Base-by-base conservation (phyloP, 2,797 vertebrate species). In the Vipera latastei region DNA sequence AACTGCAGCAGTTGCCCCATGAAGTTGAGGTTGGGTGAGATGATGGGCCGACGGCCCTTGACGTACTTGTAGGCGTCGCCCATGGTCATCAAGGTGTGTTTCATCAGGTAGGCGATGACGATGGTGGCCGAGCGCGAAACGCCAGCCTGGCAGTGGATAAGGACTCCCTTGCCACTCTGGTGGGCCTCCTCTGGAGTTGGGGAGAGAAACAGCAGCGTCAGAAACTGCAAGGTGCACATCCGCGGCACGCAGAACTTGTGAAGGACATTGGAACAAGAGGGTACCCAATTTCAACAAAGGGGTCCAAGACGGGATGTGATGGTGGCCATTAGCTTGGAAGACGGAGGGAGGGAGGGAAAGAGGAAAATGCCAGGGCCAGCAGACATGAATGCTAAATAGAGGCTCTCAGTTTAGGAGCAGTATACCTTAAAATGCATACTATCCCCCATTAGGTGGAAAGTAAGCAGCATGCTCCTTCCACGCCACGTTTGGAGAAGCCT, bases 51-150 rank as follows among this genome's bases (percentile, higher is more conserved):
- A 1, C 98, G 98, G 44, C 98, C 98, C 92, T 98, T 97, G 91
- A 99, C 98, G 11, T 98, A 99, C 93, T 98, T 99, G 97, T 99
- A 99, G 96, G 98, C 98, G 32, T 99, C 98, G 7, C 98, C 98
- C 98, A 99, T 98, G 93, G 98, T 98, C 98, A 99, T 99, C 94
- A 98, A 98, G 63, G 98, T 99, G 98, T 99, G 98, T 97, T 99
- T 99, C 98, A 99, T 99, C 94, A 99, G 97, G 96, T 98, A 99
- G 94, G 98, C 98, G 92, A 99, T 99, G 96, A 98, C 98, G 25
- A 99, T 98, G 94, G 98, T 99, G 18, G 98, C 98, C 6, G 98
- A 99, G 88, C 98, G 98, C 25, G 98, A 99, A 93, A 99, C 98
- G 0, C 98, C 98, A 0, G 98, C 98, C 96, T 99, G 98, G 97